Evolutionary conservation across 2,888 invertebrate genomes (phyloP).

Genomic region (Apodemia zela): DNA sequence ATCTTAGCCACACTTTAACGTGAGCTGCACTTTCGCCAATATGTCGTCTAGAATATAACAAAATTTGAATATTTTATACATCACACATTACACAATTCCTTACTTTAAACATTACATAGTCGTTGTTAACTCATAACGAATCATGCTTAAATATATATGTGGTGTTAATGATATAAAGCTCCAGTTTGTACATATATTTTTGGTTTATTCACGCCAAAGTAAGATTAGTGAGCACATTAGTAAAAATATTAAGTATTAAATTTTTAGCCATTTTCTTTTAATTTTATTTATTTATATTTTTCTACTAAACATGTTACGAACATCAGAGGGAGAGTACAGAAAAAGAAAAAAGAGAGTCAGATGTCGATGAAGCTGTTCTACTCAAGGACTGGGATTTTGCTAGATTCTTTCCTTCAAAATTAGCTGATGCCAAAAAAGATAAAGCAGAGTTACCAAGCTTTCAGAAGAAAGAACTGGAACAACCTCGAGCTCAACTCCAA

Average conservation of each 20-base stretch:
- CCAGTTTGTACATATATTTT: constrained; percentile 12
- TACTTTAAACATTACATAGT: too few relatives aligned
- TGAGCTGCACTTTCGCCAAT: too few relatives aligned
- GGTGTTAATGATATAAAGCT: neutral
- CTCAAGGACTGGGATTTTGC: constrained; percentile 94
- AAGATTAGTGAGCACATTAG: constrained; percentile 71
- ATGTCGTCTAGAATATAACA: too few relatives aligned
- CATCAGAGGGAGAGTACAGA: constrained; percentile 67
- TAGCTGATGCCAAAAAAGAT: constrained; percentile 51
- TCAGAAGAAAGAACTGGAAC: constrained; percentile 56
- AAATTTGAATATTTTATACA: too few relatives aligned
- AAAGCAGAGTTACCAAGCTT: constrained; percentile 47
- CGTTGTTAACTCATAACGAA: too few relatives aligned
- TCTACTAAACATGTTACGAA: constrained; percentile 66
- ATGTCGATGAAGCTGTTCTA: constrained; percentile 88
- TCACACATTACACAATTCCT: too few relatives aligned
- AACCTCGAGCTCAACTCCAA: constrained; percentile 61
- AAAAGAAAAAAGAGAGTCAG: constrained; percentile 70
- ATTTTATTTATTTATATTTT: constrained; percentile 66
- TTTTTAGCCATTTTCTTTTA: constrained; percentile 24
- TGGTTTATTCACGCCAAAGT: constrained; percentile 66
- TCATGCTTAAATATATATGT: neutral
- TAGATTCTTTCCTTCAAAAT: constrained; percentile 86
- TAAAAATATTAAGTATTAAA: constrained; percentile 24
- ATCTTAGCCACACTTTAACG: too few relatives aligned